phyloP scores from a whole-genome alignment of 2,113 vertebrate genomes.

The Prietella phreatophila region DNA sequence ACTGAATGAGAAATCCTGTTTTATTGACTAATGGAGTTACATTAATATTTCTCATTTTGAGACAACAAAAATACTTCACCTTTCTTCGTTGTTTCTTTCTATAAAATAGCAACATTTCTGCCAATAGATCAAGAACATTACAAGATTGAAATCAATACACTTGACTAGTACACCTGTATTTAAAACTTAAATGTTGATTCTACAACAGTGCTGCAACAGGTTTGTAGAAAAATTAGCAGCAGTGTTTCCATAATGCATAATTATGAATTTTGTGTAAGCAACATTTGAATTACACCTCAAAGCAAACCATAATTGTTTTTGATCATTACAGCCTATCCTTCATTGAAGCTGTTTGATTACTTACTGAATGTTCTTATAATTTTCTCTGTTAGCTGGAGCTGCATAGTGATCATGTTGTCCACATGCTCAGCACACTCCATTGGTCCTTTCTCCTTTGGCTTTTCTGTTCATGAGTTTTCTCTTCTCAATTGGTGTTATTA shows the following conservation, averaged over 20 bases:
- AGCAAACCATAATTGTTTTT: background rate
- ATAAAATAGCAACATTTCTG: background rate
- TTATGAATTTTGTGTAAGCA: background rate
- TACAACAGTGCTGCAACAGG: background rate
- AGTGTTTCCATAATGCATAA: background rate
- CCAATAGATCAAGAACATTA: background rate
- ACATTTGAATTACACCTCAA: background rate
- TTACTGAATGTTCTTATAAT: background rate
- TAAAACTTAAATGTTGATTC: background rate
- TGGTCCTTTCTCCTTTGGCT: background rate
- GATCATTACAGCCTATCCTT: background rate
- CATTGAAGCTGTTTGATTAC: background rate
- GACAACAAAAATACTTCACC: background rate
- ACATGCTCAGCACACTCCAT: background rate
- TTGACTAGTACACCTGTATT: no score
- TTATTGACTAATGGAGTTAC: background rate
- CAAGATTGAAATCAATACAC: background rate
- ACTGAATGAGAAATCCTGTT: slow-evolving; percentile 28
- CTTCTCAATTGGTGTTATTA: no score
- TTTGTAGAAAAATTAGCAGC: background rate
- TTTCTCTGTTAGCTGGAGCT: background rate
- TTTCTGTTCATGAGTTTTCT: background rate
- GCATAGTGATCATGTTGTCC: background rate
- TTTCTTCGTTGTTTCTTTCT: background rate
- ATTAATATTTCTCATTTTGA: background rate